Evolutionary conservation across 2,888 invertebrate genomes (phyloP).

Genomic region (Trilocha varians): DNA sequence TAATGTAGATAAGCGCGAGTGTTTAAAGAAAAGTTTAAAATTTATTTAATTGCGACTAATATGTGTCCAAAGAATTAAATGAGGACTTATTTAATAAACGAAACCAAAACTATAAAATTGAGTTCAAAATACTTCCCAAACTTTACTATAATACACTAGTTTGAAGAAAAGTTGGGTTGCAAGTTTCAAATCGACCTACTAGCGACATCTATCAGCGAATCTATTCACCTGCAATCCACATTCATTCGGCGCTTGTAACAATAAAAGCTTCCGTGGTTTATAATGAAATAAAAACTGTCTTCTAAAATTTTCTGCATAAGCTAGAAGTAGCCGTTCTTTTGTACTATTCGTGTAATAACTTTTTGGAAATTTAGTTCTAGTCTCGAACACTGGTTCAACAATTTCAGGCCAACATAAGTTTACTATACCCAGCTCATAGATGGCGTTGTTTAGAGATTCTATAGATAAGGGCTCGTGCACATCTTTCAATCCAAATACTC

Average conservation of each 20-base stretch:
- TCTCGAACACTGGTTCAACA: conserved; percentile 69
- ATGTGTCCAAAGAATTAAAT: no score
- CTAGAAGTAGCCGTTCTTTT: conserved; percentile 80
- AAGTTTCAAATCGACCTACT: neutral
- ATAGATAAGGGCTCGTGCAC: conserved; percentile 54
- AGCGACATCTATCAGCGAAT: conserved; percentile 21
- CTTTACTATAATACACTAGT: no score
- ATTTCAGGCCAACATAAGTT: conserved; percentile 78
- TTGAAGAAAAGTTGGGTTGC: no score
- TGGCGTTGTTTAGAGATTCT: conserved; percentile 72
- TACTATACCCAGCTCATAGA: conserved; percentile 75
- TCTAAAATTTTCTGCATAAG: conserved; percentile 86
- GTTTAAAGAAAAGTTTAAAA: no score
- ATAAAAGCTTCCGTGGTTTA: conserved; percentile 74
- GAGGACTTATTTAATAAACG: no score
- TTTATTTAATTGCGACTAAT: no score
- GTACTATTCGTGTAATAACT: conserved; percentile 77
- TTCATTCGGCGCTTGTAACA: conserved; percentile 83
- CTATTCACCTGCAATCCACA: conserved; percentile 80
- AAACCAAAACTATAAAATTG: no score
- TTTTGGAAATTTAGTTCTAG: conserved; percentile 74
- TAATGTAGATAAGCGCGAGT: no score
- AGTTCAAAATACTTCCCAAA: no score
- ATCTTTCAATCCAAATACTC: conserved; percentile 45
- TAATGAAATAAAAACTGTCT: conserved; percentile 76